phyloP scores from a whole-genome alignment of 2,888 invertebrate genomes.

The Calephelis perditalis region DNA sequence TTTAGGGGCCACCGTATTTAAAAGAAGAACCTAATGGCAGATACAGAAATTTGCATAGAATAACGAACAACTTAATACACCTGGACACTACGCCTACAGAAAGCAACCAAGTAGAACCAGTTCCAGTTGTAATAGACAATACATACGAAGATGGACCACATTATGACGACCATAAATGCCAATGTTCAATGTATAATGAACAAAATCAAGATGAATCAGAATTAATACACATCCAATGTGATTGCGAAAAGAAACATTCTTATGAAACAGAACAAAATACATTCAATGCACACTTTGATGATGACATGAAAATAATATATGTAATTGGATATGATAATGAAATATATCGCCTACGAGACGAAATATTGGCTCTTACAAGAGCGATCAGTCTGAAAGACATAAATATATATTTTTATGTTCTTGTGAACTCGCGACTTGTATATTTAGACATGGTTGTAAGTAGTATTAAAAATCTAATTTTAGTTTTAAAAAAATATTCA shows the following conservation, averaged over 20 bases:
- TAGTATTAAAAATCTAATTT: neutral
- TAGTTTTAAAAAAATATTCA: neutral
- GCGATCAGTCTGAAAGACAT: neutral
- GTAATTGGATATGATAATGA: constrained; percentile 14
- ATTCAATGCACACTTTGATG: neutral
- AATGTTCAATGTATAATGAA: constrained; percentile 6
- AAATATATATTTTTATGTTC: neutral
- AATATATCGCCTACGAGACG: constrained; percentile 6
- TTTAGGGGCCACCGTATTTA: neutral
- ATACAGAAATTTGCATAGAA: neutral
- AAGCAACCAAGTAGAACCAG: neutral
- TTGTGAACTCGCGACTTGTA: neutral
- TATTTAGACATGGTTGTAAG: neutral
- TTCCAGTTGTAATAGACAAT: neutral
- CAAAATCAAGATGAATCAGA: neutral
- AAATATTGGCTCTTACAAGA: neutral
- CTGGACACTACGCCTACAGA: neutral
- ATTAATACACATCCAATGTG: neutral
- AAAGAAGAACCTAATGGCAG: neutral
- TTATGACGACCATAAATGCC: neutral
- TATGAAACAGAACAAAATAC: neutral
- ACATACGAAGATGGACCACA: neutral
- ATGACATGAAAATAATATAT: neutral
- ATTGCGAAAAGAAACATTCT: neutral
- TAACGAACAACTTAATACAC: neutral